Base-by-base conservation (phyloP, 2,888 invertebrate species). In the Caenorhabditis wallacei region DNA sequence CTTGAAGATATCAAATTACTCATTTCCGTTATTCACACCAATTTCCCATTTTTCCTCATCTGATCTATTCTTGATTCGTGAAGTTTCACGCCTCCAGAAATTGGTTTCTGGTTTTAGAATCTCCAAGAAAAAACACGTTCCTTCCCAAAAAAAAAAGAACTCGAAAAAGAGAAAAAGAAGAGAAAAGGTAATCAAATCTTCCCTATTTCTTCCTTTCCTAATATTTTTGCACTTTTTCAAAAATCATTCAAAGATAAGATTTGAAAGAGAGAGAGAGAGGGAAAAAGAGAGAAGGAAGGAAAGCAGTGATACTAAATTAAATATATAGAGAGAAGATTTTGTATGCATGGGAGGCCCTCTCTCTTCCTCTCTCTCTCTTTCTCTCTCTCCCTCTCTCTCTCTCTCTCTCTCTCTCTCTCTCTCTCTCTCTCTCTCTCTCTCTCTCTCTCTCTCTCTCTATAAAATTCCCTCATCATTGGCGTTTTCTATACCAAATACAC, bases 261-360 rank as follows among this genome's bases (percentile, higher is more conserved):
- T 3, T 3, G 30, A 30, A 30, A 30, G 8, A 30, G 30, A 8
- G 8, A 8, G 30, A 30, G 30, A 30, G 30, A 5, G 30, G 30
- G 30, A n/a, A n/a, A n/a, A n/a, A n/a, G 30, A 3, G 3, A 8
- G 30, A 30, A 5, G 30, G 30, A 30, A 8, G 30, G 30, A 11
- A 35, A 40, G 68, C 61, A 76, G 76, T 76, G 76, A 76, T 76
- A 76, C 76, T 76, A 76, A 76, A 76, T 68, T 76, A 76, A 76
- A 76, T 76, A 76, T 76, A n/a, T n/a, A n/a, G n/a, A 76, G 68
- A 40, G 46, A 51, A 76, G 68, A 68, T 68, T 76, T 76, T 59
- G 76, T 76, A 76, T 76, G 68, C 76, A 76, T 76, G 76, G 13
- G 76, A 76, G 76, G 76, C 75, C 54, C 8, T 68, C 75, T 57